Base-by-base conservation (phyloP, 2,888 invertebrate species). In the Lasioglossum vierecki region DNA sequence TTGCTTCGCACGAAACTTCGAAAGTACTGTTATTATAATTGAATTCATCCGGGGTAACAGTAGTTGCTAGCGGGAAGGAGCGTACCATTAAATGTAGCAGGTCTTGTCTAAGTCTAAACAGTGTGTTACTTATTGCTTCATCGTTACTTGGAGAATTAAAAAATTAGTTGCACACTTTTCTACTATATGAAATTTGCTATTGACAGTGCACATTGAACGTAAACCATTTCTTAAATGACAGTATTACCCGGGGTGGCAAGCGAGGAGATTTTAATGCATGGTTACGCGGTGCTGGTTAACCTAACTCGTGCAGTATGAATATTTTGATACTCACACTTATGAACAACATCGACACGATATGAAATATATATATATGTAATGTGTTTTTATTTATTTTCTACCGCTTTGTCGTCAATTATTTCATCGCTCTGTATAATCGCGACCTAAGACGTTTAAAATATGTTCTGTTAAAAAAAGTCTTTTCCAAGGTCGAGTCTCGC, bases 1-100 rank as follows among this genome's bases (percentile, higher is more conserved):
- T 30, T 41, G 22, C 49, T 26, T 39, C 49, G 35, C 9, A 11
- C 3, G 15, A 60, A 8, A 53, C n/a, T 44, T 49, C 0, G 15
- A 22, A 53, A 76, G 81, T 81, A 41, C 70, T 53, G 63, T 83
- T 9, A 70, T 57, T 41, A 76, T 15, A 60, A 30, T 44, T 22
- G 11, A 9, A 49, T 74, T 35, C 3, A n/a, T 26, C n/a, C 63
- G 1, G 1, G 11, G 49, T 80, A 81, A 83, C 83, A 46, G 83
- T 35, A 63, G n/a, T 30, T n/a, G 15, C n/a, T 22, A 30, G 30
- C 70, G 26, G 11, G 3, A 76, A 71, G 71, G 71, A 70, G 30
- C 4, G 9, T 46, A 22, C n/a, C 15, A 30, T n/a, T 13, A 49
- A 41, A 3, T 60, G 60, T 26, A n/a, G 53, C 53, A 53, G 22